phyloP scores from a whole-genome alignment of 2,113 vertebrate genomes.

The Solea solea region DNA sequence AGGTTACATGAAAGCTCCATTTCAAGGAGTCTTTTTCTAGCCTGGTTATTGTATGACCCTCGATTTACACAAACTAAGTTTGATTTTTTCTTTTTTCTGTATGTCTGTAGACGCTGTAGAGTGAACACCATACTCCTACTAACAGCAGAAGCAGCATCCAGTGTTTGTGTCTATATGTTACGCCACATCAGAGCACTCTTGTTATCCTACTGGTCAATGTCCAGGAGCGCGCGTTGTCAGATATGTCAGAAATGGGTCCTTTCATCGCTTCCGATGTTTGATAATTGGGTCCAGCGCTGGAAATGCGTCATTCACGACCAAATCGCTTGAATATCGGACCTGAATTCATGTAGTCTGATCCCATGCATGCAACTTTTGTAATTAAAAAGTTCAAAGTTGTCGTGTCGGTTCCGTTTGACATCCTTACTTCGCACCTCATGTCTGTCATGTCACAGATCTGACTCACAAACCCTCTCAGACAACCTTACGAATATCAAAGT shows the following conservation, averaged over 20 bases:
- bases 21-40: slow-evolving; percentile 15
- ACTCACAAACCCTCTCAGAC: slow-evolving; percentile 23
- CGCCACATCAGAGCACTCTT: no score
- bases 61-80: background rate
- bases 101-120: no score
- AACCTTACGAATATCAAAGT: slow-evolving; percentile 62
- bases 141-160: no score
- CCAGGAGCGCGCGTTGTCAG: no score
- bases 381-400: slow-evolving; percentile 15
- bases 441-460: slow-evolving; percentile 39
- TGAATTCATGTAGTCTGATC: background rate
- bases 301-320: no score
- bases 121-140: no score
- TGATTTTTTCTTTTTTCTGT: slow-evolving; percentile 3
- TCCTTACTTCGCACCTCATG: slow-evolving; percentile 22
- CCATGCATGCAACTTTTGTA: background rate
- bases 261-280: no score
- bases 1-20: slow-evolving; percentile 37
- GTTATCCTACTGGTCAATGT: no score
- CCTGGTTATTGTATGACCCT: slow-evolving; percentile 14
- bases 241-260: no score
- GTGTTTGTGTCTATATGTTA: no score
- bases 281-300: no score
- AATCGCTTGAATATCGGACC: background rate
- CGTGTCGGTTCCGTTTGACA: slow-evolving; percentile 11